Conservation (phyloP, 2,888 invertebrate species). For the Monochamus alternatus region DNA sequence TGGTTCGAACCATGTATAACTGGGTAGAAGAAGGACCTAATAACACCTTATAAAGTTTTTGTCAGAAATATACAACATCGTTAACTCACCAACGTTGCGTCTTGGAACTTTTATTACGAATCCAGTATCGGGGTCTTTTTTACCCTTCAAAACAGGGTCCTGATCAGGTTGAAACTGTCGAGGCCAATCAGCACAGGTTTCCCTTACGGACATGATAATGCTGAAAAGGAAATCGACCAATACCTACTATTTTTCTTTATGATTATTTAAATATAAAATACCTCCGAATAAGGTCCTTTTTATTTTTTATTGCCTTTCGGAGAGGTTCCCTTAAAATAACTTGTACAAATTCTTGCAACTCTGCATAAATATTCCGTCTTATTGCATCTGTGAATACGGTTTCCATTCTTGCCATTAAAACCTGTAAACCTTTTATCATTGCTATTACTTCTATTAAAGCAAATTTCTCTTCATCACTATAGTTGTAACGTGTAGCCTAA, state of each 20-base stretch:
- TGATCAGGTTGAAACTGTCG: conserved; percentile 92
- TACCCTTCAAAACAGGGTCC: conserved; percentile 93
- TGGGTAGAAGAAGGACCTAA: conserved; percentile 91
- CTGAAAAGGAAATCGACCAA: conserved; percentile 71
- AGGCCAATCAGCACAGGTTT: conserved; percentile 98
- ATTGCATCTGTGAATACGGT: conserved; percentile 95
- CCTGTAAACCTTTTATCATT: conserved; percentile 99
- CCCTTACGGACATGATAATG: conserved; percentile 96
- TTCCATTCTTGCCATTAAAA: conserved; percentile 97
- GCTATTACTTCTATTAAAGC: conserved; percentile 98
- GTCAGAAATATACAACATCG: conserved; percentile 24
- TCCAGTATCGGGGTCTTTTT: conserved; percentile 94
- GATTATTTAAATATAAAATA: neutral
- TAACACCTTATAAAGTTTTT: conserved; percentile 35
- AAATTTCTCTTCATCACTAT: conserved; percentile 97
- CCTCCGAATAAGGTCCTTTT: conserved; percentile 94
- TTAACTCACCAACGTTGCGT: conserved; percentile 87
- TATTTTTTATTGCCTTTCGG: conserved; percentile 97
- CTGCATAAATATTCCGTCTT: conserved; percentile 93
- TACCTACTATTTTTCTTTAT: neutral
- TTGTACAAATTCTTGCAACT: conserved; percentile 98
- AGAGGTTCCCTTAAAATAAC: conserved; percentile 90
- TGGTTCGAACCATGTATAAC: conserved; percentile 99
- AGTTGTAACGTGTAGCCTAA: conserved; percentile 88
- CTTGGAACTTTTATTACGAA: conserved; percentile 94